A percentile compares a stretch with the other conserved stretches of the same genome.
phyloP scores from a whole-genome alignment of 2,797 vertebrate genomes.

The Pipistrellus pygmaeus region DNA sequence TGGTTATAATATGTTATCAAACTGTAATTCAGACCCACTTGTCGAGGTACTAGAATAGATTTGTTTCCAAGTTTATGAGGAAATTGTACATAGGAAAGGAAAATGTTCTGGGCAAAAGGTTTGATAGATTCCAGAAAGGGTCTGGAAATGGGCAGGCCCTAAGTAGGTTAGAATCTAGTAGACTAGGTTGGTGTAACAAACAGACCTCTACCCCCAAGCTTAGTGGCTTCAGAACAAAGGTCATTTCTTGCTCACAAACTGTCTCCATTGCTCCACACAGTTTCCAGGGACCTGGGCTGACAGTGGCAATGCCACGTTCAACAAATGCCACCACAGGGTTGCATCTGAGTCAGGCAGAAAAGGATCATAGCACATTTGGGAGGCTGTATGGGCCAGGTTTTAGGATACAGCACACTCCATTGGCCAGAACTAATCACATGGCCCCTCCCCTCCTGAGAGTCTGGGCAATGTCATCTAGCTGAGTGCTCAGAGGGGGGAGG shows the following conservation, averaged over 20 bases:
- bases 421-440: background rate
- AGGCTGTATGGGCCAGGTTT: background rate
- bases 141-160: background rate
- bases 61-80: constrained; percentile 37
- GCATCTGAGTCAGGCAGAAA: background rate
- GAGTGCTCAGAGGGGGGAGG: background rate
- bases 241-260: background rate
- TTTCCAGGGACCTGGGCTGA: background rate
- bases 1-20: constrained; percentile 18
- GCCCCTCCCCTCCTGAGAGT: background rate
- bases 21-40: background rate
- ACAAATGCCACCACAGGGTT: background rate
- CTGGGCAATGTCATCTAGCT: background rate
- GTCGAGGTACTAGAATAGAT: constrained; percentile 15
- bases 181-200: background rate
- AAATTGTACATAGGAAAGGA: background rate
- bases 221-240: background rate
- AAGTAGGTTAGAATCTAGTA: background rate
- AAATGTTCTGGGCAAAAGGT: background rate
- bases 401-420: background rate
- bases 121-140: background rate
- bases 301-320: background rate
- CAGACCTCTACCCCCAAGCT: background rate
- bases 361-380: background rate
- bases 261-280: background rate